Conservation (phyloP, 2,797 vertebrate genomes). For the Oceanodroma leucorhoa region DNA sequence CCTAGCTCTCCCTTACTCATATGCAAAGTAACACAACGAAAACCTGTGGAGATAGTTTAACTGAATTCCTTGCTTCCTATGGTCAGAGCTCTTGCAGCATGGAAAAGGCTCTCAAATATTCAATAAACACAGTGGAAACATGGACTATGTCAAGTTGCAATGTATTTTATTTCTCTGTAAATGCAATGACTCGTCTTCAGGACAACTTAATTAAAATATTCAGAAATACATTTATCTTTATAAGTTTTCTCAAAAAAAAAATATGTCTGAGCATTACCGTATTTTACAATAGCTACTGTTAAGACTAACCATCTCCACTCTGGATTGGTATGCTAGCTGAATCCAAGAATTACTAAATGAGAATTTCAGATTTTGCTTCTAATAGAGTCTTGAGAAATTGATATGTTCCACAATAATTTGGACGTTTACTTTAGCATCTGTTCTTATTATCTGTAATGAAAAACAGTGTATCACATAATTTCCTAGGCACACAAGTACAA, state of each 20-base stretch:
- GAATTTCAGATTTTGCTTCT: not conserved
- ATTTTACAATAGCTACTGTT: not conserved
- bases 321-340: not conserved
- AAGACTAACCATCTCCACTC: not conserved
- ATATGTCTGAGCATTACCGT: not conserved
- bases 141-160: not conserved
- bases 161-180: not conserved
- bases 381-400: not conserved
- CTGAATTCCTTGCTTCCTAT: not conserved
- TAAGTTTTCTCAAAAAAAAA: not conserved
- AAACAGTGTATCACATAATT: not conserved
- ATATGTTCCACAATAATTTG: not conserved
- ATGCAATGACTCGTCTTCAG: not conserved
- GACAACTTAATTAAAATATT: not conserved
- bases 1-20: not conserved
- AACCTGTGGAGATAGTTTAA: not conserved
- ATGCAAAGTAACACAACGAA: not conserved
- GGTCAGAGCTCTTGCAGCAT: not conserved
- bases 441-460: not conserved
- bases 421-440: not conserved
- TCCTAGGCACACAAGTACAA: not conserved
- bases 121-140: not conserved
- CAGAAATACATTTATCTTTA: not conserved
- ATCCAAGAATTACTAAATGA: not conserved
- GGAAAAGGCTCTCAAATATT: not conserved